Conservation (phyloP, 2,888 invertebrate species). For the Amorpha juglandis region DNA sequence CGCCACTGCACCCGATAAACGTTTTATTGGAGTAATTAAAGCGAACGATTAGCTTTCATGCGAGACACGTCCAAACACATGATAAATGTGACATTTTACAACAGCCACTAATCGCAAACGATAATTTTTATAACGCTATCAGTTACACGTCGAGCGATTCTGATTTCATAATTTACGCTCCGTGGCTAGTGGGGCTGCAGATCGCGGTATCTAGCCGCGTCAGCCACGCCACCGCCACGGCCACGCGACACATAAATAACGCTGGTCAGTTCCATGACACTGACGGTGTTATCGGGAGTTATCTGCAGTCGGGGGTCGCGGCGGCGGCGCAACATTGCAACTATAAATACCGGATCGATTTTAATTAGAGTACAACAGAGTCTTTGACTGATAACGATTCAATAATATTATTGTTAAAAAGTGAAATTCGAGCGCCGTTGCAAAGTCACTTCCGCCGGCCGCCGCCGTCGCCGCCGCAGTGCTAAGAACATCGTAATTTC, state of each 20-base stretch:
- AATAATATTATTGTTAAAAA: conserved; percentile 53
- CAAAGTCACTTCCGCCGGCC: conserved; percentile 70
- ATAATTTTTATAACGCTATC: conserved; percentile 62
- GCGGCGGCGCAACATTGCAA: conserved; percentile 59
- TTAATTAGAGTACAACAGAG: conserved; percentile 77
- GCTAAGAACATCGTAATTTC: conserved; percentile 45
- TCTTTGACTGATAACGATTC: conserved; percentile 79
- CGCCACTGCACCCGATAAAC: conserved; percentile 72
- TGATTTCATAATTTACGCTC: conserved; percentile 51
- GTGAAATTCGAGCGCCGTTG: conserved; percentile 67
- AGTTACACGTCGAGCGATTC: conserved; percentile 52
- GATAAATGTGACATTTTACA: conserved; percentile 73
- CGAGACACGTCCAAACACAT: conserved; percentile 67
- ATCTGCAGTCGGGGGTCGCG: conserved; percentile 67
- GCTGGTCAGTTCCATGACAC: conserved; percentile 78
- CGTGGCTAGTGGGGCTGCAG: not conserved
- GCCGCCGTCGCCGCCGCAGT: not conserved
- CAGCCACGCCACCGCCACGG: conserved; percentile 10
- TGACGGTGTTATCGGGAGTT: conserved; percentile 61
- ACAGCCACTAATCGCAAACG: conserved; percentile 55
- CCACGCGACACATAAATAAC: conserved; percentile 52
- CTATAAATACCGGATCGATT: conserved; percentile 79
- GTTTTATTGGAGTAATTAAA: conserved; percentile 82
- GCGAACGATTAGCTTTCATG: conserved; percentile 69
- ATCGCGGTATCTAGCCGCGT: not conserved